A percentile compares a stretch with the other conserved stretches of the same genome.
These are phyloP conservation scores for Druon quercuslanigerum DNA, from an alignment of 1,140 invertebrate genomes.

Conservation along the genomic window DNA sequence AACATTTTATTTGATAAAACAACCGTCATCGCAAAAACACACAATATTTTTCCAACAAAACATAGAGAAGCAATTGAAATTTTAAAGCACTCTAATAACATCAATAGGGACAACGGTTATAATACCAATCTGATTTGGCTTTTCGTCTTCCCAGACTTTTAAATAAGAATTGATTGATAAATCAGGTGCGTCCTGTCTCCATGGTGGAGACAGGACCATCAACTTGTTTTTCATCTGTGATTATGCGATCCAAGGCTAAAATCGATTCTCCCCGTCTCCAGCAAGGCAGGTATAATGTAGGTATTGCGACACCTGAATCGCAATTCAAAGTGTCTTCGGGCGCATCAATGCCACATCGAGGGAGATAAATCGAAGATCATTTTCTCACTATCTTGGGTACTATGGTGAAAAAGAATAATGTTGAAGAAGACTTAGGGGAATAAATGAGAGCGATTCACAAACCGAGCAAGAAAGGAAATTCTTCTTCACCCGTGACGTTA, in stretches of 20 bases:
- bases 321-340: background rate
- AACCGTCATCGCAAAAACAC: too few species aligned
- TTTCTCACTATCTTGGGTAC: background rate
- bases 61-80: too few species aligned
- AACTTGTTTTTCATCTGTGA: background rate
- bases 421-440: background rate
- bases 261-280: constrained; percentile 21
- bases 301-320: constrained; percentile 2
- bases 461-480: background rate
- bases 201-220: too few species aligned
- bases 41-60: too few species aligned
- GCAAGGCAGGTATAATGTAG: background rate
- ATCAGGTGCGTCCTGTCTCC: too few species aligned
- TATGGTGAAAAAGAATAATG: background rate
- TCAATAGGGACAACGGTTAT: too few species aligned
- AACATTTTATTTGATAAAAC: too few species aligned
- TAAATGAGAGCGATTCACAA: constrained; percentile 7
- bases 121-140: too few species aligned
- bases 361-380: background rate
- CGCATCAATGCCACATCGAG: background rate
- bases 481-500: constrained; percentile 23
- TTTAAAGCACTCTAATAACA: too few species aligned
- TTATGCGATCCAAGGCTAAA: constrained; percentile 2
- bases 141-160: too few species aligned
- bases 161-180: too few species aligned